Percentiles rank a stretch among this genome's conserved stretches.
These are phyloP conservation scores for Miichthys miiuy DNA, from an alignment of 2,797 vertebrate species.

Conservation along the genomic window DNA sequence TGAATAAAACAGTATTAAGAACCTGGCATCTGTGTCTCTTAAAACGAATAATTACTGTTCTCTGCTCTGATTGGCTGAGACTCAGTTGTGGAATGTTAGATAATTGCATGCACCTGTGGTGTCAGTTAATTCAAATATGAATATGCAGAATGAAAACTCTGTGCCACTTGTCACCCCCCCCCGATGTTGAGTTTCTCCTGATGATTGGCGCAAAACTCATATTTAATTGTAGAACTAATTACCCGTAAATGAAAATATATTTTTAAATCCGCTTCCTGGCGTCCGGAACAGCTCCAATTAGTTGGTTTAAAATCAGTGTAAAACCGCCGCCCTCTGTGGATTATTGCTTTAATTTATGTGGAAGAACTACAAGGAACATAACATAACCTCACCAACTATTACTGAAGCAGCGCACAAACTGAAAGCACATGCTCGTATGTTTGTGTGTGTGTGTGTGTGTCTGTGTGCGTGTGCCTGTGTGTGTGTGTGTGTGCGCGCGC, in stretches of 20 bases:
- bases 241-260: constrained; percentile 20
- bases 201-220: not conserved
- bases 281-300: constrained; percentile 11
- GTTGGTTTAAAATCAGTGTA: constrained; percentile 35
- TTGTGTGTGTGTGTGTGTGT: constrained; percentile 7
- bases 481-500: constrained; percentile 5
- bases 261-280: not conserved
- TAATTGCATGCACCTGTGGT: constrained; percentile 41
- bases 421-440: constrained; percentile 43
- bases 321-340: constrained; percentile 35
- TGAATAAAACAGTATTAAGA: not conserved
- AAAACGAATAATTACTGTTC: not conserved
- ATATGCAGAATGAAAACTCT: not conserved
- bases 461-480: constrained; percentile 8
- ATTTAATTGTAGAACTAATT: constrained; percentile 17
- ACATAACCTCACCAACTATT: constrained; percentile 45
- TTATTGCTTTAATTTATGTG: constrained; percentile 49
- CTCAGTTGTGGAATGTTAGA: not conserved
- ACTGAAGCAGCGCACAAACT: constrained; percentile 49
- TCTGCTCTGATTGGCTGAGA: constrained; percentile 51
- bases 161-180: not conserved
- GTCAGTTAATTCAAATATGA: not conserved
- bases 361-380: constrained; percentile 35
- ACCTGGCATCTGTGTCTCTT: not conserved
- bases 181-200: not conserved